Evolutionary conservation across 35 echinoderm and acorn worm genomes (phyloP), one percentile per base, ranked within the genome.

Genomic region (Lytechinus pictus): DNA sequence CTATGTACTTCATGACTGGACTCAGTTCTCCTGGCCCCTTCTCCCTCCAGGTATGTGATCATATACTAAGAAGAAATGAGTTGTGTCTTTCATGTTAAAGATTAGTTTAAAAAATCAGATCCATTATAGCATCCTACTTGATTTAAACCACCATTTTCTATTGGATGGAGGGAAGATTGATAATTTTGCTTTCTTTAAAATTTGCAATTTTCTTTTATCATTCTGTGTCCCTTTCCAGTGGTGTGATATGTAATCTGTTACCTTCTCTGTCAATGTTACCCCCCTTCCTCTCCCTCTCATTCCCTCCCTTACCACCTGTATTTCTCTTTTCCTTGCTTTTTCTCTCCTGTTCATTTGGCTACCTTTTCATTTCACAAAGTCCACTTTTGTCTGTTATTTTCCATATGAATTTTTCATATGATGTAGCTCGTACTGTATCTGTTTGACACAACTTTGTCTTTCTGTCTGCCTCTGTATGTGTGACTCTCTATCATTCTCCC

Each of bases 1-100:
- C 12, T 99, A 97, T 88, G 96, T 96, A 54, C 91, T 99, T 56
- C 95, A 97, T 53, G 98, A 99, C 86, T 99, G 98, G 98, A 99
- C 98, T 9, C 96, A 97, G 92, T 99, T 98, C 94, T 71, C 97
- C n/a, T 97, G 97, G 95, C 95, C 97, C 6, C 95, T 96, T 10
- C 96, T 96, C 61, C 97, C 97, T 44, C 98, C 97, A 95, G 98
- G 98, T 99, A 95, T 95, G 91, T 51, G 52, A 44, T 6, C 1
- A 24, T 24, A 19, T 0, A 71, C 16, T 71, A 21, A 71, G 19
- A 21, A 71, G 61, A 71, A 24, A 13, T 3, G 3, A 21, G 61
- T 58, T 58, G 2, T 58, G 1, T 13, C 19, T 71, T 21, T 24
- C 61, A 71, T 0, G 5, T 1, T 6, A 71, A 71, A 21, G 13